Conservation (phyloP, 2,113 vertebrate species). For the Engraulis encrasicolus region DNA sequence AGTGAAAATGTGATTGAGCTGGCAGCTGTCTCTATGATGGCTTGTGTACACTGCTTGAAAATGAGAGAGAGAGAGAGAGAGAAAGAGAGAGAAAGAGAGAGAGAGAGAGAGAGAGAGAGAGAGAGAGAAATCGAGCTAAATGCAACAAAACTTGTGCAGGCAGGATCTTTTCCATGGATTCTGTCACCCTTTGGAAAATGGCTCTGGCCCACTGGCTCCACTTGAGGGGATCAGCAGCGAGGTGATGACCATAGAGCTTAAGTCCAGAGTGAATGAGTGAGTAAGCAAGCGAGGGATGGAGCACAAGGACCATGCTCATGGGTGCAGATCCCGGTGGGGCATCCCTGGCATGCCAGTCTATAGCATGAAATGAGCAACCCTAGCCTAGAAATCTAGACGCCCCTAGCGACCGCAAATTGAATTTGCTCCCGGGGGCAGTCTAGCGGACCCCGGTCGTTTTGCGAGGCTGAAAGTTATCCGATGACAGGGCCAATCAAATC, state of each 20-base stretch:
- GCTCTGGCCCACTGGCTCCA: not conserved
- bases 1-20: not conserved
- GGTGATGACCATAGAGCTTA: not conserved
- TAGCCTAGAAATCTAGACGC: too few species aligned
- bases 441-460: too few species aligned
- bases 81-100: not conserved
- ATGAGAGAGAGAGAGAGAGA: not conserved
- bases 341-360: too few species aligned
- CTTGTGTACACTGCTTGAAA: not conserved
- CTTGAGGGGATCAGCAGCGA: not conserved
- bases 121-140: not conserved
- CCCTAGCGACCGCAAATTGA: too few species aligned
- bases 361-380: too few species aligned
- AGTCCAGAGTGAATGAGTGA: too few species aligned
- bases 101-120: not conserved
- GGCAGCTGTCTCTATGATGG: not conserved
- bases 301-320: too few species aligned
- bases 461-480: too few species aligned
- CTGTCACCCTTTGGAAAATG: constrained; percentile 19
- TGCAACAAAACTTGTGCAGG: not conserved
- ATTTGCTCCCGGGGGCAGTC: too few species aligned
- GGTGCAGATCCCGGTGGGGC: too few species aligned
- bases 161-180: constrained; percentile 11
- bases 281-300: not conserved
- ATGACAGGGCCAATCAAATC: too few species aligned